Conservation (phyloP, 2,888 invertebrate species). For the Cosmia trapezina region DNA sequence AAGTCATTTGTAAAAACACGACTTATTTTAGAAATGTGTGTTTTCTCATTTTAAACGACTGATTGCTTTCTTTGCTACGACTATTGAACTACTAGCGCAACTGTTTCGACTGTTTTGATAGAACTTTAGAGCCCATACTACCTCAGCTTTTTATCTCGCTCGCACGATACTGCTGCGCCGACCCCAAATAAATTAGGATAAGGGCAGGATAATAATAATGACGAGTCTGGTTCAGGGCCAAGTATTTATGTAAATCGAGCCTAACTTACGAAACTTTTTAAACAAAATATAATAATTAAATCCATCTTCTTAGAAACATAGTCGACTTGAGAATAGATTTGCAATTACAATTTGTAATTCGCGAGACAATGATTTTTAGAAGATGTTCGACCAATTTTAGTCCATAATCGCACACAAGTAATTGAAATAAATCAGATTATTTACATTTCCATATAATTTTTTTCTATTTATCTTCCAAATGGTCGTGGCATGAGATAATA, state of each 20-base stretch:
- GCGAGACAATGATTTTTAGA: background rate
- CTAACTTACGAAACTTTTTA: background rate
- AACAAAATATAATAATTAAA: slow-evolving; percentile 15
- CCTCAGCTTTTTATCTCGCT: no score
- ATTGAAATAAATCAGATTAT: slow-evolving; percentile 25
- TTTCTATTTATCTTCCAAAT: slow-evolving; percentile 7
- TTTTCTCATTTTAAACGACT: background rate
- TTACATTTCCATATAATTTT: slow-evolving; percentile 12
- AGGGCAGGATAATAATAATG: background rate
- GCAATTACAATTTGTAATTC: background rate
- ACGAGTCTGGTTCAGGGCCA: background rate
- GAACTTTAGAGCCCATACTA: no score
- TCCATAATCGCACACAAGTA: background rate
- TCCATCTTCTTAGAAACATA: background rate
- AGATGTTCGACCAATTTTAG: background rate
- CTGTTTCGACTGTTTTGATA: background rate
- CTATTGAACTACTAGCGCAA: background rate
- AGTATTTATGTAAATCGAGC: slow-evolving; percentile 1
- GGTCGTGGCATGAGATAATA: slow-evolving; percentile 43
- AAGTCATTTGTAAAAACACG: background rate
- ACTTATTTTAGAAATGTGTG: background rate
- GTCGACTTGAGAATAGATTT: slow-evolving; percentile 8
- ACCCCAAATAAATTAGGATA: background rate
- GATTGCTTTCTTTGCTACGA: background rate
- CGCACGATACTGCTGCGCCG: no score